Conservation (phyloP, 2,888 invertebrate genomes). For the Thyatira batis region DNA sequence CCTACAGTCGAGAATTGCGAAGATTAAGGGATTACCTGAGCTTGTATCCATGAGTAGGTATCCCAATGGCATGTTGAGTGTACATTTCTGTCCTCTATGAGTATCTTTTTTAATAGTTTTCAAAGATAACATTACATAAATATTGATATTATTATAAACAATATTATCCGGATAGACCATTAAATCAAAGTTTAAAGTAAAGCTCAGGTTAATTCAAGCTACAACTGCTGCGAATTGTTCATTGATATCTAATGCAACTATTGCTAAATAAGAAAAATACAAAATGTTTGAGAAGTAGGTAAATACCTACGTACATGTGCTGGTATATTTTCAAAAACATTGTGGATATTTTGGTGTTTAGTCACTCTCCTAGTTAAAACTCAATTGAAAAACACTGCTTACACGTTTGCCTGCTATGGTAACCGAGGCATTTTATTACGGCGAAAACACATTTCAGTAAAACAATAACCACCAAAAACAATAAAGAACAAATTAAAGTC, state of each 20-base stretch:
- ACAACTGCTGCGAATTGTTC: too few relatives aligned
- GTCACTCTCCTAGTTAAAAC: conserved; percentile 9
- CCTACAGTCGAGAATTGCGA: neutral
- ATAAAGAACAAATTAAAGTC: conserved; percentile 74
- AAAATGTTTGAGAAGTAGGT: too few relatives aligned
- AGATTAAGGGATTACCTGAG: neutral
- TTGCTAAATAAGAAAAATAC: too few relatives aligned
- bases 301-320: neutral
- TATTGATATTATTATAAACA: too few relatives aligned
- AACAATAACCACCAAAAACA: conserved; percentile 77
- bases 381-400: conserved; percentile 34
- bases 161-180: too few relatives aligned
- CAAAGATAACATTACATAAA: too few relatives aligned
- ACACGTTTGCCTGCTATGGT: conserved; percentile 36
- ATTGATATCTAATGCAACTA: too few relatives aligned
- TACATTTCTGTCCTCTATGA: neutral
- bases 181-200: too few relatives aligned
- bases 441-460: conserved; percentile 66
- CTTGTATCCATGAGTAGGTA: neutral
- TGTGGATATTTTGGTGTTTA: too few relatives aligned
- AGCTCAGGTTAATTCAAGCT: too few relatives aligned
- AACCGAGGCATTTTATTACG: conserved; percentile 55
- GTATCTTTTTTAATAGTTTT: neutral
- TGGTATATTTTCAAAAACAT: neutral
- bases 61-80: neutral